Evolutionary conservation across 2,888 invertebrate species (phyloP).

Genomic region (Monoplex corrugatus): DNA sequence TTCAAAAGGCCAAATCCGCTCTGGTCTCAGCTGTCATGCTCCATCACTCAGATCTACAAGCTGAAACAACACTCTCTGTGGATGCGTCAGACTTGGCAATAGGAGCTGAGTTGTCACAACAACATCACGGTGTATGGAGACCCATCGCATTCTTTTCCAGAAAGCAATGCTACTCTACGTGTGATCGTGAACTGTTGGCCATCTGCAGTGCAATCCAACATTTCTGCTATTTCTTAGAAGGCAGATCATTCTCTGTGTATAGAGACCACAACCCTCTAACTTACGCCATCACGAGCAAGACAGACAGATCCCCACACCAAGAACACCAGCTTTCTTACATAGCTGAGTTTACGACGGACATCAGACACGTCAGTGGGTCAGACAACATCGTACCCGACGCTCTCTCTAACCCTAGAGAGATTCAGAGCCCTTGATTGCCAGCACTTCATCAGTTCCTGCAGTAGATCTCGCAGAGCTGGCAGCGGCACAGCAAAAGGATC

Average conservation of each 20-base stretch:
- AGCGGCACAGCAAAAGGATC: not conserved
- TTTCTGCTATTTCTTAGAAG: not conserved
- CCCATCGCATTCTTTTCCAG: not conserved
- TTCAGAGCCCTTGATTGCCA: not conserved
- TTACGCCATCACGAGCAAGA: not conserved
- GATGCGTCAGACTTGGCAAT: not conserved
- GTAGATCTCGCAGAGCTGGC: conserved; percentile 1
- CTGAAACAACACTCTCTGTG: not conserved
- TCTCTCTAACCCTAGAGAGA: not conserved
- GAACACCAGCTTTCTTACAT: conserved; percentile 7
- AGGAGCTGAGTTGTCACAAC: conserved; percentile 4
- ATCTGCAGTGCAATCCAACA: not conserved
- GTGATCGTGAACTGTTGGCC: not conserved
- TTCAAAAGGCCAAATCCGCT: not conserved
- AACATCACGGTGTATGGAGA: not conserved
- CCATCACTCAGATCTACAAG: not conserved
- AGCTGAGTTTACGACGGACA: not conserved
- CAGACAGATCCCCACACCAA: conserved; percentile 3
- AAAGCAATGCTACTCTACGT: not conserved
- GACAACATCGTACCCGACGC: not conserved
- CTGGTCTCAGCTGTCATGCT: not conserved
- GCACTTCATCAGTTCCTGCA: not conserved
- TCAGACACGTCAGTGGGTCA: conserved; percentile 23
- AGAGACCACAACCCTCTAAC: not conserved
- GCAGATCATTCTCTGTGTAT: not conserved